A percentile compares a stretch with the other conserved stretches of the same genome.
phyloP scores from a whole-genome alignment of 2,113 vertebrate species.

The zebrafish (Danio rerio) region GRCz12tu NC_133189.1:39757501-39758000 shows the following conservation, averaged over 20 bases:
- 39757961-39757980: constrained; percentile 15
- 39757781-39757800: not conserved
- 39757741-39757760: no score
- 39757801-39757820: not conserved
- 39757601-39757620: no score
- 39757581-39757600: no score
- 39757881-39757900: no score
- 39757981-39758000: constrained; percentile 66
- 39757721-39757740: no score
- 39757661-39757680: not conserved
- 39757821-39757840: not conserved
- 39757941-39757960: constrained; percentile 17
- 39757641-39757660: not conserved
- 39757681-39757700: not conserved
- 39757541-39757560: no score
- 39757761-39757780: no score
- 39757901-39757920: not conserved
- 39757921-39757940: constrained; percentile 18
- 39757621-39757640: not conserved
- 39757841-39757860: not conserved
- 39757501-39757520: no score
- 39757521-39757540: no score
- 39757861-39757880: not conserved
- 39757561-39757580: no score
- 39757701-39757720: not conserved